Conservation (phyloP, 2,888 invertebrate species). For the Altica lythri region DNA sequence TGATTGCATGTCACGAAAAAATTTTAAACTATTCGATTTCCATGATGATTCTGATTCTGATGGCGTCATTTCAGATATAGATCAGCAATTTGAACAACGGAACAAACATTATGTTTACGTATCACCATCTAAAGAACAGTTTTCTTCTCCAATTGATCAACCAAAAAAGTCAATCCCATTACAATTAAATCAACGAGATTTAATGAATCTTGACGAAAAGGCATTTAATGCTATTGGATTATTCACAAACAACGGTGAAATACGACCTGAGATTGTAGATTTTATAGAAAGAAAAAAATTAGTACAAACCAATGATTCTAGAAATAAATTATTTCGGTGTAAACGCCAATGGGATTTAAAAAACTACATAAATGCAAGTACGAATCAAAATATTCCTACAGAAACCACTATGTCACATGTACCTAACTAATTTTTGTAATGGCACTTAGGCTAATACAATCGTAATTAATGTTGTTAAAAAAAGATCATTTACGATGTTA, state of each 20-base stretch:
- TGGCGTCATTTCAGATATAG: constrained; percentile 36
- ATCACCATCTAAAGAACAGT: too few species aligned
- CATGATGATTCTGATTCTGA: constrained; percentile 31
- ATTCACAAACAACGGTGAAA: constrained; percentile 38
- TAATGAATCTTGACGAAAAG: constrained; percentile 31
- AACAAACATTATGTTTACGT: too few species aligned
- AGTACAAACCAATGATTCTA: constrained; percentile 28
- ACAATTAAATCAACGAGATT: constrained; percentile 36
- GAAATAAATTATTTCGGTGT: constrained; percentile 37
- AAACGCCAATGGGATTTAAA: constrained; percentile 37
- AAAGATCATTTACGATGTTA: too few species aligned
- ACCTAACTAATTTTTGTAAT: too few species aligned
- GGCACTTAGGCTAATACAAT: too few species aligned
- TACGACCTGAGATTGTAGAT: constrained; percentile 37
- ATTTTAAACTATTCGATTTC: not conserved
- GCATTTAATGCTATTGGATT: constrained; percentile 38
- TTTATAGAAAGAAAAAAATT: constrained; percentile 35
- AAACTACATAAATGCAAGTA: constrained; percentile 32
- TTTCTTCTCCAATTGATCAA: too few species aligned
- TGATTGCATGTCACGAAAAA: constrained; percentile 26
- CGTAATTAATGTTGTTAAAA: too few species aligned
- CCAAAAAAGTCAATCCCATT: constrained; percentile 37
- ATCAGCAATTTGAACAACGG: constrained; percentile 36
- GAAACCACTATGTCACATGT: too few species aligned
- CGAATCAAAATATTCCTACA: too few species aligned